Evolutionary conservation across 1,140 invertebrate species (phyloP), one percentile per base, ranked within the genome.

Genomic region (Medauroidea extradentata): DNA sequence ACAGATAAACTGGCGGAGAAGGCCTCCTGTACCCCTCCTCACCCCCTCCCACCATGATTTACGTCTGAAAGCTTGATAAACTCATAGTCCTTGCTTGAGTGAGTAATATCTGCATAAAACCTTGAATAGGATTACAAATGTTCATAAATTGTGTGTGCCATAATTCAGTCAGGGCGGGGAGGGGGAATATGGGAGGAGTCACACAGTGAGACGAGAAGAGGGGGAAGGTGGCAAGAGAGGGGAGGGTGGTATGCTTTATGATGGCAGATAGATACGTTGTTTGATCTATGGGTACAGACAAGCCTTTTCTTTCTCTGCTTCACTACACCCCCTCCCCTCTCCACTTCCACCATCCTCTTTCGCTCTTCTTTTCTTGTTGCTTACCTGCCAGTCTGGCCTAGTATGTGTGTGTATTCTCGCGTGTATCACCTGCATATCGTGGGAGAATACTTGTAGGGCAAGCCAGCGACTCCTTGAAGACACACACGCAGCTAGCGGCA

Each of bases 101-200:
- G 73, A 73, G 67, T 73, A 74, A 72, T 75, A 73, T 75, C 71
- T 72, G 72, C 70, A 73, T 72, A 72, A 72, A 75, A 72, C 69
- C 72, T 73, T 72, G 71, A 73, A 73, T 71, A 69, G 72, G 71
- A 73, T 75, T 75, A 73, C 72, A 73, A 73, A 71, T 71, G 73
- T 72, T 73, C 73, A 72, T 75, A 75, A 75, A 75, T 75, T 73
- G 67, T 71, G 65, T 69, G 65, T 67, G 66, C 69, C 64, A 71
- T 73, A 73, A 73, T 69, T 71, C 71, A 71, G 71, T 50, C 56
- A 57, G 50, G 56, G 44, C 16, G 50, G 39, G 41, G 44, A 49
- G 38, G 56, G 48, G 44, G 56, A 57, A 50, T 57, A n/a, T 44
- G 14, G 56, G 19, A 48, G 21, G 46, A 49, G 29, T 34, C 29